Percentiles rank a stretch among this genome's conserved stretches.
These are phyloP conservation scores for Stomatorhinus ivindoensis DNA, from an alignment of 2,113 vertebrate species.

Conservation along the genomic window DNA sequence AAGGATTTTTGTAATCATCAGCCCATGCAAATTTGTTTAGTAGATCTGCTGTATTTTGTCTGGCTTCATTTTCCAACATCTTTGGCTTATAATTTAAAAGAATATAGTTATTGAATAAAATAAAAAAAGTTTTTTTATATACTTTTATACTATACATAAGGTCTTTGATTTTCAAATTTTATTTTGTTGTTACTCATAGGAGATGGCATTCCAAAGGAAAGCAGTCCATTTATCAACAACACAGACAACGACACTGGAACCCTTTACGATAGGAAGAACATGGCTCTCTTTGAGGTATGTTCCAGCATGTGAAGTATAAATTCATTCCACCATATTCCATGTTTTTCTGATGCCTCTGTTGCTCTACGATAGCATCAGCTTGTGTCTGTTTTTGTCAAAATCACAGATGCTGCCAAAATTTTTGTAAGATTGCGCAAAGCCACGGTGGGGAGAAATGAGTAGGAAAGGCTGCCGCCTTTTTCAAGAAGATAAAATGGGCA, in stretches of 20 bases:
- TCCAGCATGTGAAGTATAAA: background rate
- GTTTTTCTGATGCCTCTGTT: background rate
- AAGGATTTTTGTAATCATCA: background rate
- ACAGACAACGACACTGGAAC: conserved; percentile 65
- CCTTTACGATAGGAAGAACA: conserved; percentile 83
- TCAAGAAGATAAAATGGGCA: background rate
- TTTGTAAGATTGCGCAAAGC: background rate
- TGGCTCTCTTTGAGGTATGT: conserved; percentile 92
- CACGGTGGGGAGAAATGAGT: background rate
- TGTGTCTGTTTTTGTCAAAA: background rate
- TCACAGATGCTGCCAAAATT: background rate
- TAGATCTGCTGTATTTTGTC: background rate
- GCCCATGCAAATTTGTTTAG: background rate
- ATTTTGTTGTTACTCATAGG: conserved; percentile 54
- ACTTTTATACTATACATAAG: background rate
- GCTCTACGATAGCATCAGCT: background rate
- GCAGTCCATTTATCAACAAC: conserved; percentile 76
- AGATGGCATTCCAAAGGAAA: conserved; percentile 77
- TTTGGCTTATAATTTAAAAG: background rate
- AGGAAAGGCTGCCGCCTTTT: background rate
- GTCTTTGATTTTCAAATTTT: background rate
- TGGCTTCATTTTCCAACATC: background rate
- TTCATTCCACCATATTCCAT: background rate
- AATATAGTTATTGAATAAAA: no score
- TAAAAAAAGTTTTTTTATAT: background rate